These are phyloP conservation scores for Ditylenchus dipsaci DNA, from an alignment of 1,140 invertebrate species.

Conservation along the genomic window DNA sequence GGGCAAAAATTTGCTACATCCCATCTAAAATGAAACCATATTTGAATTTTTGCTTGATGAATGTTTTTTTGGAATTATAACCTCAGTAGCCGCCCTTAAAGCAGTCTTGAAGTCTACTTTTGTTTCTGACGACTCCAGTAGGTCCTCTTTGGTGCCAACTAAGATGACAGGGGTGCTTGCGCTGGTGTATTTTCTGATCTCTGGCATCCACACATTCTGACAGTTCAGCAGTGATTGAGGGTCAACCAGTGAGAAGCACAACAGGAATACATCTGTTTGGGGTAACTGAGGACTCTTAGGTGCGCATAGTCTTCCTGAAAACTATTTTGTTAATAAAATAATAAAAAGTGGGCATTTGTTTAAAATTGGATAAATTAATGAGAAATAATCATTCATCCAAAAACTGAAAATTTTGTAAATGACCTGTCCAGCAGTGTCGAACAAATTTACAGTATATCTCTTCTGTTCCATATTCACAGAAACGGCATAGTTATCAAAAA, in stretches of 20 bases:
- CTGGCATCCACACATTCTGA: slow-evolving; percentile 23
- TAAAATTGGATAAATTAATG: too few relatives aligned
- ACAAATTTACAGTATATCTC: slow-evolving; percentile 24
- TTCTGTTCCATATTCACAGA: slow-evolving; percentile 20
- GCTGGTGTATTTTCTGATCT: slow-evolving; percentile 16
- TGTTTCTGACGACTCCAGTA: slow-evolving; percentile 6
- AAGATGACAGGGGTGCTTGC: slow-evolving; percentile 15
- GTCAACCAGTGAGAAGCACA: slow-evolving; percentile 26
- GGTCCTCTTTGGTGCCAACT: slow-evolving; percentile 22
- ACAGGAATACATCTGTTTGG: slow-evolving; percentile 28
- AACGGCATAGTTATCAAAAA: slow-evolving; percentile 23
- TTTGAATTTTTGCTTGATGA: background rate
- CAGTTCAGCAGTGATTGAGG: background rate
- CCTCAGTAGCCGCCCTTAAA: slow-evolving; percentile 14
- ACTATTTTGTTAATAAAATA: too few relatives aligned
- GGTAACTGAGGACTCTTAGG: slow-evolving; percentile 22
- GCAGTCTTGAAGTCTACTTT: slow-evolving; percentile 19
- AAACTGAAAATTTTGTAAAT: background rate
- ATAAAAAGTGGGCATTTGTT: too few relatives aligned
- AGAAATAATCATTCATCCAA: too few relatives aligned
- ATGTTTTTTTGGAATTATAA: slow-evolving; percentile 3
- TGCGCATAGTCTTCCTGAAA: slow-evolving; percentile 28
- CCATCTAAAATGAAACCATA: slow-evolving; percentile 16
- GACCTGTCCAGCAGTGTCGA: slow-evolving; percentile 26
- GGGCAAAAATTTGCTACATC: slow-evolving; percentile 22